phyloP scores from a whole-genome alignment of 1,140 invertebrate genomes.

The Drosophila bipectinata region DNA sequence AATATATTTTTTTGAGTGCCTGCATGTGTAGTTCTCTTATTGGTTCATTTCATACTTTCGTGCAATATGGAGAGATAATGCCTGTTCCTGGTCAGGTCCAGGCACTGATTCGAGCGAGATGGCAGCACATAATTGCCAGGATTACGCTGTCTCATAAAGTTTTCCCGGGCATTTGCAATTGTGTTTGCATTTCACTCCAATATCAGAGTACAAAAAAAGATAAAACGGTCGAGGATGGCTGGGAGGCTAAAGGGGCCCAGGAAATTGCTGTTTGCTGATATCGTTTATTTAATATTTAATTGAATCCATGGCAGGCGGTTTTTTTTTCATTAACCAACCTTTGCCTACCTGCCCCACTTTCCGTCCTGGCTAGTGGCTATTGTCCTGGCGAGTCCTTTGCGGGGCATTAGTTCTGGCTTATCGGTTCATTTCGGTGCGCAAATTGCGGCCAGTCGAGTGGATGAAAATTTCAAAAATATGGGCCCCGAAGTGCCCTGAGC shows the following conservation, averaged over 20 bases:
- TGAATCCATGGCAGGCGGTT: constrained; percentile 63
- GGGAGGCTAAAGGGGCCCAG: constrained; percentile 1
- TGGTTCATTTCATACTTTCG: constrained; percentile 63
- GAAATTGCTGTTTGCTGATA: constrained; percentile 74
- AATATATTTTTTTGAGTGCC: constrained; percentile 10
- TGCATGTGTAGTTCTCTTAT: constrained; percentile 54
- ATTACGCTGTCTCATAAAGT: constrained; percentile 72
- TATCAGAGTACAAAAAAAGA: constrained; percentile 3
- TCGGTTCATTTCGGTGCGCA: constrained; percentile 48
- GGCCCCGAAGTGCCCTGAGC: background rate
- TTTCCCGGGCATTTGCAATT: constrained; percentile 52
- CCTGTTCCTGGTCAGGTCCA: constrained; percentile 41
- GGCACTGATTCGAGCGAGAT: constrained; percentile 1
- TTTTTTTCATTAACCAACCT: constrained; percentile 49
- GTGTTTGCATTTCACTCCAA: constrained; percentile 68
- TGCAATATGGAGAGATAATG: constrained; percentile 78
- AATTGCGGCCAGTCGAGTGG: constrained; percentile 8
- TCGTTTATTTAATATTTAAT: constrained; percentile 81
- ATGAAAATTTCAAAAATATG: constrained; percentile 25
- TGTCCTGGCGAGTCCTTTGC: constrained; percentile 14
- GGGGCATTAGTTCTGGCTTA: constrained; percentile 42
- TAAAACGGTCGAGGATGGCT: background rate
- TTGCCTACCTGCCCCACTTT: background rate
- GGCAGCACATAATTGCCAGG: constrained; percentile 67
- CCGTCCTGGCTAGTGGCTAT: background rate